Evolutionary conservation across 2,888 invertebrate species (phyloP), one percentile per base, ranked within the genome.

Genomic region (Drosophila putrida): DNA sequence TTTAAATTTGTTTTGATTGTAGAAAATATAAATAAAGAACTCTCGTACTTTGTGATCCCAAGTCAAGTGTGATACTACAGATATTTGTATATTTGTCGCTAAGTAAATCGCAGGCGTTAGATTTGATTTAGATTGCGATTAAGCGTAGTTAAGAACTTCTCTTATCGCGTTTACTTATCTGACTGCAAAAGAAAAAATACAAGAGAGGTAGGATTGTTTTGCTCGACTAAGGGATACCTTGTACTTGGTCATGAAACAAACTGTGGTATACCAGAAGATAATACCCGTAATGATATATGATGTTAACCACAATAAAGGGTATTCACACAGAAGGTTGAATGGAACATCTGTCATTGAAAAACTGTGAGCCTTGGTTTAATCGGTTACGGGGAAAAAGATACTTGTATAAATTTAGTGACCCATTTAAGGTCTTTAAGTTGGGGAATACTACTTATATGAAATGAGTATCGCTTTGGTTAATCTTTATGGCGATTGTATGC

Each of bases 41-140:
- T 9, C 9, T 9, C 9, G 10, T 35, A 35, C 4, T 35, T 35
- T 11, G 35, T 33, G 33, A 9, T 33, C 33, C 9, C 2, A 4
- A 9, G 33, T 1, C 43, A 43, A 43, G 11, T 43, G 25, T 46
- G 9, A 13, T 15, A 31, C 5, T 13, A 46, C 8, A 20, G 20
- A 13, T 44, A 25, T n/a, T n/a, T 3, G 4, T 6, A 13, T 13
- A 28, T 15, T 10, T 9, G 28, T 31, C 27, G 46, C 46, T 46
- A 9, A 46, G 13, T 6, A 4, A 44, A 11, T 44, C 20, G 13
- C 6, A 51, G 38, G 27, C 28, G 6, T 38, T n/a, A 28, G 33
- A 35, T 50, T 38, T 38, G 31, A 51, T 44, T 66, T 27, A 36
- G 50, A 54, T 59, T 41, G n/a, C 44, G 54, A 54, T 72, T 41